A percentile compares a stretch with the other conserved stretches of the same genome.
phyloP scores from a whole-genome alignment of 2,113 vertebrate species.

The Psettodes erumei region DNA sequence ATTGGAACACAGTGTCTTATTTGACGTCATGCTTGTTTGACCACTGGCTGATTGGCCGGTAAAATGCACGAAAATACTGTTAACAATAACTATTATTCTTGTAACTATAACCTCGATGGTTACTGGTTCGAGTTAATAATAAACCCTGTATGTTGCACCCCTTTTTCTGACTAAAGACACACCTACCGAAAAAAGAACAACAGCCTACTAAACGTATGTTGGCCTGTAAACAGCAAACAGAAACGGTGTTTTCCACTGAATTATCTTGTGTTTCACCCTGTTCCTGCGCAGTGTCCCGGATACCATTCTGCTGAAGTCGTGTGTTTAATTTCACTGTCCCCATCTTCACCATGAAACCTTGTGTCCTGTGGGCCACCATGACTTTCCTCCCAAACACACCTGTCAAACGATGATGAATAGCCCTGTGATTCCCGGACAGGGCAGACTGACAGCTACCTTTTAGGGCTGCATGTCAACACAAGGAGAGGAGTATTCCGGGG shows the following conservation, averaged over 20 bases:
- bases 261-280: not conserved
- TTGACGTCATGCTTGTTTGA: not conserved
- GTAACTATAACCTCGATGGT: not conserved
- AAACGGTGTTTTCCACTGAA: not conserved
- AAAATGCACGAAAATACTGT: not conserved
- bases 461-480: conserved; percentile 67
- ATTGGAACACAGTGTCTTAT: not conserved
- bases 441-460: conserved; percentile 73
- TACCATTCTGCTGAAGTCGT: not conserved
- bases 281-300: not conserved
- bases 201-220: not conserved
- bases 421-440: conserved; percentile 63
- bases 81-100: not conserved
- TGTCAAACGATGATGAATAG: conserved; percentile 74
- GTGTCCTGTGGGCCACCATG: conserved; percentile 42
- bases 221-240: not conserved
- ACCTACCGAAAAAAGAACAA: not conserved
- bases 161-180: not conserved
- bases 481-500: conserved; percentile 67
- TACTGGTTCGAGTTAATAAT: not conserved
- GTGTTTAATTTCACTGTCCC: conserved; percentile 6
- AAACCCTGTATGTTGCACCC: not conserved
- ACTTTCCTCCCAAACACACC: conserved; percentile 54
- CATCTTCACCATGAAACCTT: not conserved
- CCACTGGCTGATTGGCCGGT: not conserved